A percentile compares a stretch with the other conserved stretches of the same genome.
Evolutionary conservation across 1,140 invertebrate species (phyloP).

Genomic region (Wasmannia auropunctata): DNA sequence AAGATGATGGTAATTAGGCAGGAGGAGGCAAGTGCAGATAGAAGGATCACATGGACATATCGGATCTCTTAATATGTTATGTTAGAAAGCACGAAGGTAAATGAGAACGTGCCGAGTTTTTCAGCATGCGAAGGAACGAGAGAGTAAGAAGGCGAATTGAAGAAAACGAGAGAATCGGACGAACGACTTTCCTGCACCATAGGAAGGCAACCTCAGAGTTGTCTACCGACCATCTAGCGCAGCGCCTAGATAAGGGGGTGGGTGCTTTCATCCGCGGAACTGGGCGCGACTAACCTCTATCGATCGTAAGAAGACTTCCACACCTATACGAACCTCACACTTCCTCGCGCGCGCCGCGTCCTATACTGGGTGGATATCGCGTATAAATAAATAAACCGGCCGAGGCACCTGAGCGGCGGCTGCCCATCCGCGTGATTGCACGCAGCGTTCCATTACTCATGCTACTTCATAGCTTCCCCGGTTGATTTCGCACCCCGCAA

Average conservation of each 20-base stretch:
- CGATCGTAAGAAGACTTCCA: slow-evolving; percentile 80
- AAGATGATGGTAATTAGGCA: not conserved
- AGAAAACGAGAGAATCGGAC: slow-evolving; percentile 59
- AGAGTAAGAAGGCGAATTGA: slow-evolving; percentile 69
- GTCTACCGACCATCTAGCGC: slow-evolving; percentile 56
- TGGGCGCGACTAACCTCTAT: slow-evolving; percentile 81
- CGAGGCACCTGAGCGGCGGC: slow-evolving; percentile 55
- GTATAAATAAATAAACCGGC: slow-evolving; percentile 63
- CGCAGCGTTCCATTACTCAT: slow-evolving; percentile 60
- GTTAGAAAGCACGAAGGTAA: slow-evolving; percentile 7
- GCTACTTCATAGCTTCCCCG: slow-evolving; percentile 59
- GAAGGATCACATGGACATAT: slow-evolving; percentile 19
- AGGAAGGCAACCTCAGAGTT: slow-evolving; percentile 51
- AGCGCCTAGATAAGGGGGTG: slow-evolving; percentile 70
- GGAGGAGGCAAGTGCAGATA: slow-evolving; percentile 13
- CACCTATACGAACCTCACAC: slow-evolving; percentile 78
- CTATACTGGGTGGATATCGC: slow-evolving; percentile 71
- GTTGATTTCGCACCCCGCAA: slow-evolving; percentile 53
- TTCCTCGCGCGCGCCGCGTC: slow-evolving; percentile 63
- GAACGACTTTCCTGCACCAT: slow-evolving; percentile 66
- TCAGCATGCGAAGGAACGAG: not conserved
- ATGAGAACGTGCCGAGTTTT: slow-evolving; percentile 25
- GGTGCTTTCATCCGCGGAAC: slow-evolving; percentile 76
- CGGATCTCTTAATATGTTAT: not conserved
- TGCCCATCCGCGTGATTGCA: slow-evolving; percentile 58